A percentile compares a stretch with the other conserved stretches of the same genome.
These are phyloP conservation scores for Oryzias javanicus DNA, from an alignment of 2,113 vertebrate species.

Conservation along the genomic window DNA sequence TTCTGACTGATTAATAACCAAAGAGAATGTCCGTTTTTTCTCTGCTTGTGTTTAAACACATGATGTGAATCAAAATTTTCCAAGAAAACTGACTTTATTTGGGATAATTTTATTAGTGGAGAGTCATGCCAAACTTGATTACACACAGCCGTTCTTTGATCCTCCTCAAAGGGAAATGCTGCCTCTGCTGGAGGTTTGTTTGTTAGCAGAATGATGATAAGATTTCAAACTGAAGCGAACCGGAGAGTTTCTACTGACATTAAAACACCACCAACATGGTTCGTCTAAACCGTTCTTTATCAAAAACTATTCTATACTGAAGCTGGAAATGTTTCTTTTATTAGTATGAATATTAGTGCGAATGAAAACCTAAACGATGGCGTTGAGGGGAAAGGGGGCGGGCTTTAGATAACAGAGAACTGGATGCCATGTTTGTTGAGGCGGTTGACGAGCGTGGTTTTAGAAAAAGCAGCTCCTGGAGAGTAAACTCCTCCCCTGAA, in stretches of 20 bases:
- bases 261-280: conserved; percentile 1
- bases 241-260: conserved; percentile 15
- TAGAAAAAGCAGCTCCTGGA: conserved; percentile 89
- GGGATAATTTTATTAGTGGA: conserved; percentile 8
- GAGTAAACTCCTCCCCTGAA: conserved; percentile 91
- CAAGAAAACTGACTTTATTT: not conserved
- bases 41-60: not conserved
- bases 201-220: conserved; percentile 19
- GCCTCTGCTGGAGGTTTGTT: conserved; percentile 9
- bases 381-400: not conserved
- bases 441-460: conserved; percentile 88
- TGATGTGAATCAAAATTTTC: not conserved
- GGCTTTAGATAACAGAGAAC: conserved; percentile 82
- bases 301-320: not conserved
- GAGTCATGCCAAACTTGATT: conserved; percentile 4
- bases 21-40: not conserved
- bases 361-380: conserved; percentile 28
- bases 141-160: not conserved
- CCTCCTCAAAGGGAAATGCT: not conserved
- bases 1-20: not conserved
- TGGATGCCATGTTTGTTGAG: conserved; percentile 87
- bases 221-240: conserved; percentile 22
- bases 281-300: not conserved
- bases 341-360: conserved; percentile 32
- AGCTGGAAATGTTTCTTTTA: conserved; percentile 16